Evolutionary conservation across 2,888 invertebrate genomes (phyloP).

Genomic region (Phorcus lineatus): DNA sequence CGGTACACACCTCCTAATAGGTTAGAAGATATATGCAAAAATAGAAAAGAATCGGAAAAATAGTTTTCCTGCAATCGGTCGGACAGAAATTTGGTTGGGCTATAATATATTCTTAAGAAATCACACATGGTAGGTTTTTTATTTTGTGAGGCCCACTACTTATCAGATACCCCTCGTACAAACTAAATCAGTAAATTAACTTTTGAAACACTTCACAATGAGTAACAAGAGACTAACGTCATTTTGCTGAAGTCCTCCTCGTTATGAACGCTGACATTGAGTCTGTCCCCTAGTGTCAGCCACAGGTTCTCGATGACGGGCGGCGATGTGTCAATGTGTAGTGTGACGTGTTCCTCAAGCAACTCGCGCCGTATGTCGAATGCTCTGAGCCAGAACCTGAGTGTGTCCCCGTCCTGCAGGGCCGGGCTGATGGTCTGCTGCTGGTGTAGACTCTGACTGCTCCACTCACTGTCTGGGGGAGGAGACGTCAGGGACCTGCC

Average conservation of each 20-base stretch:
- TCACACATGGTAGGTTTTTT: no score
- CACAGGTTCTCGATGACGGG: conserved; percentile 45
- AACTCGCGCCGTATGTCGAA: conserved; percentile 38
- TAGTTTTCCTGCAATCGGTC: no score
- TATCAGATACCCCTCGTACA: no score
- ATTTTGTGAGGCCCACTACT: no score
- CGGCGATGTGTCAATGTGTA: conserved; percentile 45
- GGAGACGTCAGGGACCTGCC: not conserved
- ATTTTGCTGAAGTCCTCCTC: conserved; percentile 38
- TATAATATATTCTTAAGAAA: no score
- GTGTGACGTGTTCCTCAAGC: conserved; percentile 34
- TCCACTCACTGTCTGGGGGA: not conserved
- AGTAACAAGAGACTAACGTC: conserved; percentile 42
- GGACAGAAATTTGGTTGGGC: no score
- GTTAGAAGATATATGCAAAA: no score
- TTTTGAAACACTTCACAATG: no score
- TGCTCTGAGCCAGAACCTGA: conserved; percentile 40
- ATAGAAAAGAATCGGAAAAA: no score
- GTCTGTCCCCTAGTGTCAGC: conserved; percentile 35
- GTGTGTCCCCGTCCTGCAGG: conserved; percentile 39
- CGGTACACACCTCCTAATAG: no score
- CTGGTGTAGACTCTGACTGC: not conserved
- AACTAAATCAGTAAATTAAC: no score
- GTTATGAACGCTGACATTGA: conserved; percentile 41
- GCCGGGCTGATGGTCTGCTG: conserved; percentile 22